Evolutionary conservation across 2,797 vertebrate genomes (phyloP), one percentile per base, ranked within the genome.

Genomic region (Eurystomus glaucurus): DNA sequence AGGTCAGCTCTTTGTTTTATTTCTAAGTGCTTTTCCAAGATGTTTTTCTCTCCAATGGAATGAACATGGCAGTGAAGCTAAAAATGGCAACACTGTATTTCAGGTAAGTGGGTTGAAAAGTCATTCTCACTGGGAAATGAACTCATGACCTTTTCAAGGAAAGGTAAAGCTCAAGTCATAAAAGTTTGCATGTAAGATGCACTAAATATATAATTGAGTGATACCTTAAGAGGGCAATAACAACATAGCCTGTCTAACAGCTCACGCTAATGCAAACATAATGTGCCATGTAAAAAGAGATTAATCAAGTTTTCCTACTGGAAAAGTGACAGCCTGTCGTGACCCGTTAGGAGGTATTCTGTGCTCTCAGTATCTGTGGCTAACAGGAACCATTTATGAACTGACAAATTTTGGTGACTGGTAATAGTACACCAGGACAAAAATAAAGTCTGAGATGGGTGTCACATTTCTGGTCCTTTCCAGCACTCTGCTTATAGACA

Each of bases 11-110:
- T 93, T 95, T 97, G 94, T 94, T 97, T 97, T 97, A 89, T 81
- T 98, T 93, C 88, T 91, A 96, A 98, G 96, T 93, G 86, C 82
- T 95, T 83, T 86, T 92, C 89, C 75, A 95, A 96, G 97, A 96
- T 75, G 88, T 84, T 91, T 92, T 90, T 88, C 87, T 89, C 60
- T 88, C n/a, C 7, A 58, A 88, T 84, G 93, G 86, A 97, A 93
- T 78, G 85, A 96, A 64, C 80, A 75, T 64, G 80, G 94, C 80
- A 85, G 66, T 2, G 29, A 39, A 78, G 74, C 94, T 97, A 93
- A 97, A 96, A 96, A 74, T 81, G 84, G 93, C 62, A 92, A 94
- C 69, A 39, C 88, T 90, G 87, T 85, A 85, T 95, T 97, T 97
- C 92, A 96, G 88, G 93, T 96, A 95, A 97, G 84, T 65, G 83